phyloP scores from a whole-genome alignment of 2,113 vertebrate species.

The Microcebus tavaratra region DNA sequence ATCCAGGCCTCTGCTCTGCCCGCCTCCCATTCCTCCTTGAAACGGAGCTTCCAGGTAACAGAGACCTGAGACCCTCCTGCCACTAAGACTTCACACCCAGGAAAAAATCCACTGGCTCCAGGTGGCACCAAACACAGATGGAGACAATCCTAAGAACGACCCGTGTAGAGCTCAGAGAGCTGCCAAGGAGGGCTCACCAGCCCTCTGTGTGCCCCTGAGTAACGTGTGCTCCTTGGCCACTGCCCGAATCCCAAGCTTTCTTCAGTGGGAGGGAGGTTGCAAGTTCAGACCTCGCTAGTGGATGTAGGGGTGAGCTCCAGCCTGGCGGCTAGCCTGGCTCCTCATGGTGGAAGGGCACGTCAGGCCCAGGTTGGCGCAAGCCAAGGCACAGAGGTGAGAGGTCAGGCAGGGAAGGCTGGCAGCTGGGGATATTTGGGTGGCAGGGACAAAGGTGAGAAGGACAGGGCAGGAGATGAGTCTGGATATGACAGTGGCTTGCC shows the following conservation, averaged over 20 bases:
- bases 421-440: background rate
- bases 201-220: background rate
- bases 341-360: rapidly evolving
- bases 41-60: background rate
- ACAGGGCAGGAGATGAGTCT: background rate
- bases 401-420: rapidly evolving
- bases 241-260: background rate
- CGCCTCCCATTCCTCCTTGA: background rate
- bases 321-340: background rate
- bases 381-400: no score
- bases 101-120: background rate
- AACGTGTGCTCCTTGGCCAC: background rate
- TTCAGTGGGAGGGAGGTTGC: background rate
- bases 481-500: background rate
- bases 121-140: background rate
- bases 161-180: background rate
- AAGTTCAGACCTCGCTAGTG: background rate
- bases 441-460: background rate
- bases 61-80: background rate
- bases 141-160: background rate
- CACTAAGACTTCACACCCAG: background rate
- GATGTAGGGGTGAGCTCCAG: background rate
- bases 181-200: background rate
- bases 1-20: background rate
- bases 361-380: background rate